These are phyloP conservation scores for Semaprochilodus insignis DNA, from an alignment of 2,797 vertebrate genomes.

Conservation along the genomic window DNA sequence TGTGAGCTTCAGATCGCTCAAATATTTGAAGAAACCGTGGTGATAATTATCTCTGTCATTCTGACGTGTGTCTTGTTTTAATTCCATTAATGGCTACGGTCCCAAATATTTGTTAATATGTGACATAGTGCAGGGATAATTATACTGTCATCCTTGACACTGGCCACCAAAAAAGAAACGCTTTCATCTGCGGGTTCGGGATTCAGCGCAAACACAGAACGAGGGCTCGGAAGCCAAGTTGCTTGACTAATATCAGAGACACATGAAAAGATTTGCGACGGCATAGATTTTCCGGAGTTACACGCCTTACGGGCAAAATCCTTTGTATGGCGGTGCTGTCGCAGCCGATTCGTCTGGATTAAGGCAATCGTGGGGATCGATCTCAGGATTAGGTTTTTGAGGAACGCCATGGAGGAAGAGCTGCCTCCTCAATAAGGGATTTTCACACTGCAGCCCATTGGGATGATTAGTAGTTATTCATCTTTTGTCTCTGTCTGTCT, in stretches of 20 bases:
- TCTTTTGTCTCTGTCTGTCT: constrained; percentile 22
- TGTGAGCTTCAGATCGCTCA: constrained; percentile 16
- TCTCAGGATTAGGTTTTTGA: constrained; percentile 67
- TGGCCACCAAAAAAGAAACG: constrained; percentile 10
- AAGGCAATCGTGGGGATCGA: constrained; percentile 66
- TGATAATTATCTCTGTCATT: constrained; percentile 34
- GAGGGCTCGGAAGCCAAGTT: constrained; percentile 32
- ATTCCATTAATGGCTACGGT: constrained; percentile 22
- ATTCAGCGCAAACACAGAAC: constrained; percentile 15
- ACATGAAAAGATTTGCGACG: constrained; percentile 31
- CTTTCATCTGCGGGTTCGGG: not conserved
- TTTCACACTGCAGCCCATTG: constrained; percentile 52
- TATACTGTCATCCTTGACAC: constrained; percentile 40
- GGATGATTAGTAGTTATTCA: constrained; percentile 26
- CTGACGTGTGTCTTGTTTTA: constrained; percentile 15
- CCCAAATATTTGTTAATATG: constrained; percentile 39
- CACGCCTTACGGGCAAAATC: constrained; percentile 47
- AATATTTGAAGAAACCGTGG: constrained; percentile 28
- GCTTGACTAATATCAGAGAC: constrained; percentile 29
- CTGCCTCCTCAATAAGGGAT: constrained; percentile 43
- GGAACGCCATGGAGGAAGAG: constrained; percentile 52
- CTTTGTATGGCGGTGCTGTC: constrained; percentile 59
- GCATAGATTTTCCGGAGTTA: constrained; percentile 32
- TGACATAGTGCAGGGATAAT: constrained; percentile 20
- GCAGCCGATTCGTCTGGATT: constrained; percentile 67